Base-by-base conservation (phyloP, 1,140 invertebrate species). In the Drosophila orosa region DNA sequence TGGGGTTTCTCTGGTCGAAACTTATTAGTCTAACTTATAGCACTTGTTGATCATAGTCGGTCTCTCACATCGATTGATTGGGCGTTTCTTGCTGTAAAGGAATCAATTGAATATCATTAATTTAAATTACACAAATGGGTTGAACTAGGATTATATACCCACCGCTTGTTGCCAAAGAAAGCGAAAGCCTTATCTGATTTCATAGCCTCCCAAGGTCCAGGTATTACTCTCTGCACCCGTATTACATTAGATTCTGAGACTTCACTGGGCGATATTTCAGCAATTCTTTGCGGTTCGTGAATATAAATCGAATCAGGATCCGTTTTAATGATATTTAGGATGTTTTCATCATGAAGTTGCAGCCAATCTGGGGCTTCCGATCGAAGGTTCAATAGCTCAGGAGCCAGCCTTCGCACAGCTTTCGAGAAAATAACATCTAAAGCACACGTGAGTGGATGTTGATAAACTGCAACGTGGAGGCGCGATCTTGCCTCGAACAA, bases 111-210 rank as follows among this genome's bases (percentile, higher is more conserved):
- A 44, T 39, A 25, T 1, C 9, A 45, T 15, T 27, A 33, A 7
- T 10, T 12, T 17, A 13, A 2, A 0, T 3, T 13, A 2, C 3
- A 17, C 6, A 17, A 40, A 3, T 8, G 5, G 3, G 3, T 22
- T 17, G 19, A 42, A 31, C 17, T n/a, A 27, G 7, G 4, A 2
- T 0, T 27, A 7, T 13, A 19, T 24, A 59, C 72, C 5, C 60
- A 90, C 87, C 59, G 44, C 12, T 54, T 40, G 31, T 87, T 71
- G 7, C 87, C 87, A 42, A 79, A 90, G 4, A 90, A 60, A n/a
- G 74, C 44, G 33, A 63, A 79, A 13, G n/a, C 60, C 27, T 67
- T 40, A 58, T 73, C 72, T 13, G 66, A 47, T 31, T 61, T 24
- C 80, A 84, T 84, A 25, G 40, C 42, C 4, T 47, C 29, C 8